Conservation (phyloP, 1,140 invertebrate genomes). For the Microplitis demolitor region DNA sequence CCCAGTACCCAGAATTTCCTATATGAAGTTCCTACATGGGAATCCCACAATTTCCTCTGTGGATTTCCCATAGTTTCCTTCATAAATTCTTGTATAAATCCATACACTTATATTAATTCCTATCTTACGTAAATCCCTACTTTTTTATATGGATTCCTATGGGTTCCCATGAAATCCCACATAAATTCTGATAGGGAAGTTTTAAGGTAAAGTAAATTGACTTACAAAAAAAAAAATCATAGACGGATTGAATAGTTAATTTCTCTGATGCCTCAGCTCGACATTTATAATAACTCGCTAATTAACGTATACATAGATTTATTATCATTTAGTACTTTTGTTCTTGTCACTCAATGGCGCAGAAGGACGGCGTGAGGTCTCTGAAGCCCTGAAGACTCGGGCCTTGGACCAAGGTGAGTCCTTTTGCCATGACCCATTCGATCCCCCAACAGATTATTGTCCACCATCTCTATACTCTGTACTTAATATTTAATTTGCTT, state of each 20-base stretch:
- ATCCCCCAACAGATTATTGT: background rate
- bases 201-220: background rate
- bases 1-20: too few species aligned
- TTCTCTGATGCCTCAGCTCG: slow-evolving; percentile 3
- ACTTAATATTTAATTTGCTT: background rate
- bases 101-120: too few species aligned
- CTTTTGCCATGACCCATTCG: slow-evolving; percentile 2
- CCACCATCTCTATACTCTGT: background rate
- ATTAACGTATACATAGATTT: slow-evolving; percentile 51
- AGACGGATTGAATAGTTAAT: background rate
- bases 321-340: slow-evolving; percentile 76
- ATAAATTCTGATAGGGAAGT: too few species aligned
- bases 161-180: too few species aligned
- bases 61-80: too few species aligned
- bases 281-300: slow-evolving; percentile 35
- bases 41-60: too few species aligned
- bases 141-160: too few species aligned
- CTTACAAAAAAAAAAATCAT: background rate
- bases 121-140: too few species aligned
- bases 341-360: slow-evolving; percentile 79
- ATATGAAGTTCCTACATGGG: too few species aligned
- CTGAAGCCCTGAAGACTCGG: slow-evolving; percentile 57
- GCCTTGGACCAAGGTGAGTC: slow-evolving; percentile 50
- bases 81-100: too few species aligned
- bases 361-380: slow-evolving; percentile 60